Conservation (phyloP, 2,797 vertebrate genomes). For the Tinamus major region DNA sequence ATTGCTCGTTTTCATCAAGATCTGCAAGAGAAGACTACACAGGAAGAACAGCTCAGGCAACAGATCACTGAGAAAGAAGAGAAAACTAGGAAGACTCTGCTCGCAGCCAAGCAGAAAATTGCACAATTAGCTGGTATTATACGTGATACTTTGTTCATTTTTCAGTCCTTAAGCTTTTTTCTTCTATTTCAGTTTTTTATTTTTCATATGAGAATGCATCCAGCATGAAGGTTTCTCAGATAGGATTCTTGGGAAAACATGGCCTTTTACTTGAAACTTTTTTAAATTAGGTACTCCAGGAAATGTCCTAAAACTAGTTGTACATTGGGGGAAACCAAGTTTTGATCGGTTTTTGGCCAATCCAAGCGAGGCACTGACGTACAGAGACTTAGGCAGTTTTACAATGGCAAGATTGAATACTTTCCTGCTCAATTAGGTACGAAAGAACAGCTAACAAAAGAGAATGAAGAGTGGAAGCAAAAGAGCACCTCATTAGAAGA, state of each 20-base stretch:
- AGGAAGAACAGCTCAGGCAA: constrained; percentile 91
- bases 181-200: background rate
- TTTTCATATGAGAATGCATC: background rate
- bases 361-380: background rate
- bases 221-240: background rate
- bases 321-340: background rate
- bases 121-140: constrained; percentile 86
- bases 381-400: background rate
- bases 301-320: background rate
- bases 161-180: background rate
- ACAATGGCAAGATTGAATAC: background rate
- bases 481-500: constrained; percentile 80
- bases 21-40: constrained; percentile 88
- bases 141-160: background rate
- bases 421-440: constrained; percentile 73
- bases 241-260: background rate
- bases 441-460: constrained; percentile 90
- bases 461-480: constrained; percentile 93
- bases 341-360: background rate
- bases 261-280: background rate
- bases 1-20: constrained; percentile 88
- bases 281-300: background rate
- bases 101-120: constrained; percentile 93
- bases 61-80: constrained; percentile 95
- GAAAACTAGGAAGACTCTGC: constrained; percentile 91